Evolutionary conservation across 2,888 invertebrate genomes (phyloP).

Genomic region (Eudasyphora cyanicolor): DNA sequence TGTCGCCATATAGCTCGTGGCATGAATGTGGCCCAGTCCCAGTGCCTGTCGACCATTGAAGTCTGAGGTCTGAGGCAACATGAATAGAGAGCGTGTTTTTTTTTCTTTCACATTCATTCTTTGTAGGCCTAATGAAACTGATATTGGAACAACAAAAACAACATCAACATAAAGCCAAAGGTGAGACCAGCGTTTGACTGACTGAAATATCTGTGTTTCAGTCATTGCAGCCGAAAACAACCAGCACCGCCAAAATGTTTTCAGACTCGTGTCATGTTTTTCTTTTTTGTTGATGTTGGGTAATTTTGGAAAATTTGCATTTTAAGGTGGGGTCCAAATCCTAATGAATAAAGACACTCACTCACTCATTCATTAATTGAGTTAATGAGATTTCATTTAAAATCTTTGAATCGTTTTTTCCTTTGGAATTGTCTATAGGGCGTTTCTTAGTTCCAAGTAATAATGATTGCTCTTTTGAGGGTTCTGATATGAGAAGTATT

Average conservation of each 20-base stretch:
- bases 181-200: neutral
- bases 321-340: slow-evolving; percentile 2
- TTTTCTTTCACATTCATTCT: neutral
- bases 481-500: neutral
- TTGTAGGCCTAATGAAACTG: slow-evolving; percentile 53
- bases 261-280: too few relatives aligned
- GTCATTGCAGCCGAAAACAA: neutral
- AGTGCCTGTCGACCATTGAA: neutral
- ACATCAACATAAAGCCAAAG: too few relatives aligned
- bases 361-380: neutral
- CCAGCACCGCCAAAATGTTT: neutral
- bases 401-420: neutral
- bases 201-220: neutral
- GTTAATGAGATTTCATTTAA: slow-evolving; percentile 15
- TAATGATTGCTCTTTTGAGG: neutral
- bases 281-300: neutral
- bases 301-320: neutral
- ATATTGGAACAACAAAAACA: slow-evolving; percentile 16
- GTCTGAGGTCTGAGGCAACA: neutral
- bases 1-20: neutral
- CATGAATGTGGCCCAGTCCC: neutral
- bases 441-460: too few relatives aligned
- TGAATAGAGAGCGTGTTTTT: neutral
- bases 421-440: too few relatives aligned
- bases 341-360: neutral